Base-by-base conservation (phyloP, 2,888 invertebrate genomes). In the Phyllotreta cruciferae region DNA sequence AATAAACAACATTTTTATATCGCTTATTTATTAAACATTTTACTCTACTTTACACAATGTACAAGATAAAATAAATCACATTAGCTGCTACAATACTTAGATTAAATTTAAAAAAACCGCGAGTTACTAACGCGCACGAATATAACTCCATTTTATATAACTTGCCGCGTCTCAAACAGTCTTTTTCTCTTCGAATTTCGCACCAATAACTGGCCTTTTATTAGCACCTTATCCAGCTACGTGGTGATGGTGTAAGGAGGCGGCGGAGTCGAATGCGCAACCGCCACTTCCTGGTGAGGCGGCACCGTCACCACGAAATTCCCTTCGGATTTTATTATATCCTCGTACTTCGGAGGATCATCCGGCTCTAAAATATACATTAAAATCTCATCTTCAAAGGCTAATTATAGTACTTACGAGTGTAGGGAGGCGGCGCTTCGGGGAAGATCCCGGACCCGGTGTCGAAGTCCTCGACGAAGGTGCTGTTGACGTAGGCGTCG, bases 321-420 rank as follows among this genome's bases (percentile, higher is more conserved):
- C 6, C 8, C 45, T 62, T 64, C 47, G 6, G 39, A 57, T 68
- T 78, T 77, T 36, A 78, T 66, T 38, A 75, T 67, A 54, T 78
- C 78, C 63, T 78, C 77, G 61, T 78, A 78, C 64, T 74, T 77
- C 42, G 78, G 78, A 24, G 78, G 78, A 41, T 72, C 70, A 37
- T 76, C 76, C n/a, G 63, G 49, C 55, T 73, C 71, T 66, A 41
- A 0, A 62, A 50, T 47, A n/a, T n/a, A n/a, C n/a, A n/a, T n/a
- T n/a, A n/a, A 5, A 52, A 10, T 41, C 6, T 38, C n/a, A 38
- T 38, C 38, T 38, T 38, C 50, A 58, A 71, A 73, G n/a, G n/a
- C n/a, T n/a, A n/a, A n/a, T n/a, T n/a, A n/a, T n/a, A n/a, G n/a
- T 74, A 70, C 71, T 68, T 68, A 73, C 73, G 63, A 66, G 72